Evolutionary conservation across 2,888 invertebrate genomes (phyloP).

Genomic region (Hydraecia micacea): DNA sequence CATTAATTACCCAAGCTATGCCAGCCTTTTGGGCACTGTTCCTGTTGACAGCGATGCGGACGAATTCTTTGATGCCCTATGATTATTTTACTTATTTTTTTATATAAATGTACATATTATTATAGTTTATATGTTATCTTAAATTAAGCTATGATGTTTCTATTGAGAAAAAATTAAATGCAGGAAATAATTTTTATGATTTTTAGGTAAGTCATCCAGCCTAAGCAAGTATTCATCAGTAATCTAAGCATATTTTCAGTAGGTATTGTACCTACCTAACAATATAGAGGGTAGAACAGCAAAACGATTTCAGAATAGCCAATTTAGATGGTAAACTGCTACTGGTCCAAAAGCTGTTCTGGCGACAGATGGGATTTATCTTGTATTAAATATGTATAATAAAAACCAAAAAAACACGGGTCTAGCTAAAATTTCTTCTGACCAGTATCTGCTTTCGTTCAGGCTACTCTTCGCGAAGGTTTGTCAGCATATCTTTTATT

Average conservation of each 20-base stretch:
- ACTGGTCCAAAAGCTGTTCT: not conserved
- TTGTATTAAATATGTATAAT: not conserved
- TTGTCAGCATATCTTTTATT: not conserved
- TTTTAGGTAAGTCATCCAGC: not conserved
- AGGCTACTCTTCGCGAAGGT: not conserved
- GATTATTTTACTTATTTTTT: no score
- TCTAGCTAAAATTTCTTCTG: not conserved
- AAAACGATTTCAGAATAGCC: not conserved
- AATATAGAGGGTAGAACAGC: not conserved
- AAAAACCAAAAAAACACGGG: no score
- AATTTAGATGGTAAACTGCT: not conserved
- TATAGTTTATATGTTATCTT: no score
- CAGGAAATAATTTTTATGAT: not conserved
- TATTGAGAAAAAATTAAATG: not conserved
- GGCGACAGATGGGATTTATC: not conserved
- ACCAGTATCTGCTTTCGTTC: no score
- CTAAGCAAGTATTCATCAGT: conserved; percentile 1
- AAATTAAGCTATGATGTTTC: no score
- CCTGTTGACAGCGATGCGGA: no score
- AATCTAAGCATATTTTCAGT: not conserved
- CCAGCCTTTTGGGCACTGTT: no score
- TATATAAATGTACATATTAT: no score
- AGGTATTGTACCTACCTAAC: not conserved
- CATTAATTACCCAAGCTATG: no score
- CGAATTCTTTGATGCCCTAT: no score